Evolutionary conservation across 2,888 invertebrate species (phyloP).

Genomic region (Digitonthophagus gazella): DNA sequence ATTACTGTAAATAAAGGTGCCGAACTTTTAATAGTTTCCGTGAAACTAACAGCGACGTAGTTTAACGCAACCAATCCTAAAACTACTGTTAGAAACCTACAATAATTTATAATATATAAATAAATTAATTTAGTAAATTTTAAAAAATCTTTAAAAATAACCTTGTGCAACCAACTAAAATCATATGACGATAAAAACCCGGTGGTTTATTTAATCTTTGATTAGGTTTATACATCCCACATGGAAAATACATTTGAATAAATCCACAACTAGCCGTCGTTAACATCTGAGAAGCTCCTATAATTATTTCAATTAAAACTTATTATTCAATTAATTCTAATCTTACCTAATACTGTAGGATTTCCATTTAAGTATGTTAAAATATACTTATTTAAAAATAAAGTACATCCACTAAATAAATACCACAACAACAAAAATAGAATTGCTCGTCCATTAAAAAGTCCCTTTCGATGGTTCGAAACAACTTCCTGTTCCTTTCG

Average conservation of each 20-base stretch:
- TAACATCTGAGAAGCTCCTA: constrained; percentile 74
- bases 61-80: constrained; percentile 72
- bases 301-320: no score
- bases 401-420: constrained; percentile 72
- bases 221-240: constrained; percentile 67
- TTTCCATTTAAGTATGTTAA: constrained; percentile 69
- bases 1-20: constrained; percentile 77
- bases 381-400: constrained; percentile 77
- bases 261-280: constrained; percentile 74
- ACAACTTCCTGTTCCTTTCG: constrained; percentile 24
- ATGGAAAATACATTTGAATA: constrained; percentile 70
- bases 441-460: constrained; percentile 60
- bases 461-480: constrained; percentile 43
- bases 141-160: constrained; percentile 36
- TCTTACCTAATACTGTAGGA: constrained; percentile 68
- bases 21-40: constrained; percentile 78
- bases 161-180: constrained; percentile 71
- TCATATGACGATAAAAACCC: constrained; percentile 71
- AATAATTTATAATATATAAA: no score
- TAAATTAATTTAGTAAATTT: neutral
- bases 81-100: constrained; percentile 69
- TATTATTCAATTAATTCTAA: constrained; percentile 18
- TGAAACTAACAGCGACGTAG: constrained; percentile 78
- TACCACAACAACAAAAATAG: constrained; percentile 69
- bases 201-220: constrained; percentile 61